Percentiles rank a stretch among this genome's conserved stretches.
Conservation (phyloP, 2,797 vertebrate genomes). For the Microtus obscurus region DNA sequence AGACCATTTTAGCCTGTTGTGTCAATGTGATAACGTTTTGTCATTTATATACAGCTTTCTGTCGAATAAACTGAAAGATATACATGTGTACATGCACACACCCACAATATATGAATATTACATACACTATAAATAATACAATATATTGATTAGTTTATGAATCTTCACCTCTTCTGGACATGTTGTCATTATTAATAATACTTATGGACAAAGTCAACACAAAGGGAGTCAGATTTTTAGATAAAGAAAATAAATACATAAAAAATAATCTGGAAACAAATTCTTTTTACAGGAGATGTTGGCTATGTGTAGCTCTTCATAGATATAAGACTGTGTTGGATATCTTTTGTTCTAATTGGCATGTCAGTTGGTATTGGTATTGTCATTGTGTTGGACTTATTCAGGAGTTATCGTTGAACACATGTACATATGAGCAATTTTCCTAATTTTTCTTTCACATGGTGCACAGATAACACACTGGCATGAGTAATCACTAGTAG, state of each 20-base stretch:
- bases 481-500: neutral
- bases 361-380: neutral
- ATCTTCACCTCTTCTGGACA: slow-evolving; percentile 1
- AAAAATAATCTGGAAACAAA: neutral
- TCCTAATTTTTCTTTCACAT: slow-evolving; percentile 48
- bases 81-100: neutral
- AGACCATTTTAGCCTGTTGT: neutral
- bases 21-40: neutral
- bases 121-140: neutral
- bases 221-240: neutral
- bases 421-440: neutral
- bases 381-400: neutral
- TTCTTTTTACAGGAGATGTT: neutral
- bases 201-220: neutral
- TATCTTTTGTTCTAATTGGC: neutral
- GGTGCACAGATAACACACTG: neutral
- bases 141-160: neutral
- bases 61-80: neutral
- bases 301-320: neutral
- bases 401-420: neutral
- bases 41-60: neutral
- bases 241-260: neutral
- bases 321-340: neutral
- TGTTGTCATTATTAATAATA: neutral
- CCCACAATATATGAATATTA: neutral